Evolutionary conservation across 2,888 invertebrate species (phyloP), one percentile per base, ranked within the genome.

Genomic region (Drosophila rubida): DNA sequence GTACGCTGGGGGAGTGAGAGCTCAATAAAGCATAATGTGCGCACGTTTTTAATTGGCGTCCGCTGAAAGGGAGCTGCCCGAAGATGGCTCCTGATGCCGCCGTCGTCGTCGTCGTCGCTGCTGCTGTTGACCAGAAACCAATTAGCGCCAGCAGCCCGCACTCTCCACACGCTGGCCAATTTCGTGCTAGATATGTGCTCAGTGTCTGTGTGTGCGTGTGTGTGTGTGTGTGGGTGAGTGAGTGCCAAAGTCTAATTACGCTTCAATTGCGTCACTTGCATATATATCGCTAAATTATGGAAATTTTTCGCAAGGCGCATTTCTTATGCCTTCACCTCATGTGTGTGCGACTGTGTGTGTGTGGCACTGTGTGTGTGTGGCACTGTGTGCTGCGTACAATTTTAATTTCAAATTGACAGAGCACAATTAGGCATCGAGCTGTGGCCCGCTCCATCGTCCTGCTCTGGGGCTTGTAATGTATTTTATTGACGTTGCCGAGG

Each of bases 271-370:
- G 88, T 85, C 69, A 90, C 88, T 89, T 90, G 91, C 91, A 91
- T 91, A 91, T 91, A 91, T 90, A 91, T 91, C 89, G 91, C 76
- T 72, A 89, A 90, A 91, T 91, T 91, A 91, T 91, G 91, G 91
- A 91, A 91, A 91, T 91, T 90, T 85, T 86, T 84, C 69, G 76
- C 80, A 83, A 80, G 83, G 65, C 86, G 80, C 76, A 76, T 86
- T 86, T 77, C 84, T 83, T 86, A 59, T 55, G 50, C 63, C 61
- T 51, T 14, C 58, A 46, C 22, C 41, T 22, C 22, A 27, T 54
- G 23, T 25, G 27, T 59, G 14, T 25, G 27, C 44, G 14, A 48
- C 11, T 39, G 13, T 16, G 14, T 16, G 46, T 64, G 22, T 42
- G 45, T 39, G 41, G n/a, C n/a, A n/a, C n/a, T 39, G 57, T 50